phyloP scores from a whole-genome alignment of 2,113 vertebrate genomes.

The Murina feae region DNA sequence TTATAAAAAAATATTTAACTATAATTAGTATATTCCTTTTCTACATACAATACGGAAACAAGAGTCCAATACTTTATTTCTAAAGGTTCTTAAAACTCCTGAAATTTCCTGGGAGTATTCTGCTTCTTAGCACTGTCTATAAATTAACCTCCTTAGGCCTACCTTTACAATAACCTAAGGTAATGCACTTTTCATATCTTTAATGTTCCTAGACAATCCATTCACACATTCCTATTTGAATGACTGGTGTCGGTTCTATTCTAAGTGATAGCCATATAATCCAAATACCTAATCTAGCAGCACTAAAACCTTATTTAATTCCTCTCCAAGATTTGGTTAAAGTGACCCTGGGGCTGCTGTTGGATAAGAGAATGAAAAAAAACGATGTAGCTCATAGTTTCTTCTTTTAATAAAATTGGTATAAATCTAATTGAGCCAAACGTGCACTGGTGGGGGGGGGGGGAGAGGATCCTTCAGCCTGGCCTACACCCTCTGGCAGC shows the following conservation, averaged over 20 bases:
- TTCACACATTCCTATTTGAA: not conserved
- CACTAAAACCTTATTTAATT: not conserved
- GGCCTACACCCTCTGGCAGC: no score
- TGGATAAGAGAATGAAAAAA: not conserved
- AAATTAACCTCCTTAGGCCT: not conserved
- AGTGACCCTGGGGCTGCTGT: not conserved
- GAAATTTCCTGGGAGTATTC: not conserved
- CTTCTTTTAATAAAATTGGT: not conserved
- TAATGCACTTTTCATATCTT: not conserved
- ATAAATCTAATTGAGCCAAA: no score
- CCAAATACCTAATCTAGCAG: not conserved
- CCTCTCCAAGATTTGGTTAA: not conserved
- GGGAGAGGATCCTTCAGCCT: no score
- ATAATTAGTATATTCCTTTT: not conserved
- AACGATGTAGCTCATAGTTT: not conserved
- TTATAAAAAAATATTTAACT: not conserved
- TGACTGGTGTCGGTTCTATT: not conserved
- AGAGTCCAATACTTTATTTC: not conserved
- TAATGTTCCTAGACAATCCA: not conserved
- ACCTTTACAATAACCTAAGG: not conserved
- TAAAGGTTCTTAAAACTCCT: not conserved
- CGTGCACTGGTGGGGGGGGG: no score
- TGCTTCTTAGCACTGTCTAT: not conserved
- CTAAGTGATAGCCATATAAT: not conserved
- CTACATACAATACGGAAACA: not conserved